A percentile compares a stretch with the other conserved stretches of the same genome.
Evolutionary conservation across 2,797 vertebrate genomes (phyloP).

Genomic region (Acestrorhynchus altus): DNA sequence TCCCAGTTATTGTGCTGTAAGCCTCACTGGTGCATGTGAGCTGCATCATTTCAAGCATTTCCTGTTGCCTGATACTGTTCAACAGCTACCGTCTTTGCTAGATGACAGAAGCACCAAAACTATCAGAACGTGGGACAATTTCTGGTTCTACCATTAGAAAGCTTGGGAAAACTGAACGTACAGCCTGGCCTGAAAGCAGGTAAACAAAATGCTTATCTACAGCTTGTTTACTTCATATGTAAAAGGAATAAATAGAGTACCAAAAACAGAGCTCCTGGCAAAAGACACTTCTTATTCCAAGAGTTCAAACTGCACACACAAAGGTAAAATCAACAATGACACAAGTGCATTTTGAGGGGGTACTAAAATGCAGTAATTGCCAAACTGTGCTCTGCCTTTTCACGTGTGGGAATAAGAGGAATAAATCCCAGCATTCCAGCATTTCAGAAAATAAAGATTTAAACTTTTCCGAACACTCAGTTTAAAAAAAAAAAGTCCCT

Average conservation of each 20-base stretch:
- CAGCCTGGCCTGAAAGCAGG: neutral
- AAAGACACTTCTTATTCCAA: neutral
- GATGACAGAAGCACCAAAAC: neutral
- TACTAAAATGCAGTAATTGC: neutral
- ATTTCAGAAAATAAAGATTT: slow-evolving; percentile 43
- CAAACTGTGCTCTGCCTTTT: slow-evolving; percentile 2
- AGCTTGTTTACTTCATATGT: neutral
- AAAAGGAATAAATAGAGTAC: slow-evolving; percentile 26
- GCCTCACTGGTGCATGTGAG: neutral
- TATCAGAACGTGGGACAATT: no score
- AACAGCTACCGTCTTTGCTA: neutral
- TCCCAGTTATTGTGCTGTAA: slow-evolving; percentile 7
- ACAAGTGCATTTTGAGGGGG: slow-evolving; percentile 21
- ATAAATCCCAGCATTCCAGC: slow-evolving; percentile 45
- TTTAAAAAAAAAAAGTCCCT: slow-evolving; percentile 8
- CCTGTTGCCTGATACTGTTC: neutral
- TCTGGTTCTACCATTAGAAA: neutral
- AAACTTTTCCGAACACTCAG: slow-evolving; percentile 4
- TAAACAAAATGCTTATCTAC: neutral
- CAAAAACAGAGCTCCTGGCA: neutral
- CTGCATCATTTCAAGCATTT: neutral
- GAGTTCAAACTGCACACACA: slow-evolving; percentile 9
- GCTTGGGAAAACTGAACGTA: no score
- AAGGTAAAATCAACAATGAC: neutral
- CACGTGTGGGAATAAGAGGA: slow-evolving; percentile 18